Base-by-base conservation (phyloP, 2,797 vertebrate species). In the Siniperca undulata region DNA sequence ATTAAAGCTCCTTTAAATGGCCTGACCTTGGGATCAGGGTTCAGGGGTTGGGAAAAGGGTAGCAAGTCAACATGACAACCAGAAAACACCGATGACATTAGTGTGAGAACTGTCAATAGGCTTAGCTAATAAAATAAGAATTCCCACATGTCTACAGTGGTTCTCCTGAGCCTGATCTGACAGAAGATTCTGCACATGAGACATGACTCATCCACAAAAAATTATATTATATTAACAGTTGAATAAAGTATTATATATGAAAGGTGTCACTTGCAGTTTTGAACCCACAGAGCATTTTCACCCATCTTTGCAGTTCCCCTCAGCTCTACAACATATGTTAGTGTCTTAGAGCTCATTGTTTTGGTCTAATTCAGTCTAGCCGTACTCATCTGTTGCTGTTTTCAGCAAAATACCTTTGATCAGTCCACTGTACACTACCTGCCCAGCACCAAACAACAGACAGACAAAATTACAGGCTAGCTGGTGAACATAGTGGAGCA, bases 1-100 rank as follows among this genome's bases (percentile, higher is more conserved):
- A 83, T 78, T 75, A 81, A 80, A 86, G 80, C 78, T 68, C 53
- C 46, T 86, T 70, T 89, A 82, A 75, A 80, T 83, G 68, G 44
- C 42, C 67, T 59, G 78, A 83, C 72, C 48, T 86, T 73, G 70
- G 66, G 6, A 38, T n/a, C 42, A 75, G 27, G 22, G 17, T 74
- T 80, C 69, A 73, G 56, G 12, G 78, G 60, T 71, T 67, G 36
- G 52, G 22, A 36, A 52, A 69, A 80, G 70, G 50, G 7, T 34
- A 48, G 52, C 5, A 48, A 61, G 78, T 66, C 79, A 64, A 56
- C 56, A 72, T 60, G 58, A 80, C 64, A 69, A 55, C 16, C 17
- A 73, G 9, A 70, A 72, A 69, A 75, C 66, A 81, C 24, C 8
- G 59, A 38, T 67, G 68, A 80, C 70, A 60, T 78, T 16, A 53